A percentile compares a stretch with the other conserved stretches of the same genome.
These are phyloP conservation scores for Stigmatopora nigra DNA, from an alignment of 2,113 vertebrate species.

Conservation along the genomic window DNA sequence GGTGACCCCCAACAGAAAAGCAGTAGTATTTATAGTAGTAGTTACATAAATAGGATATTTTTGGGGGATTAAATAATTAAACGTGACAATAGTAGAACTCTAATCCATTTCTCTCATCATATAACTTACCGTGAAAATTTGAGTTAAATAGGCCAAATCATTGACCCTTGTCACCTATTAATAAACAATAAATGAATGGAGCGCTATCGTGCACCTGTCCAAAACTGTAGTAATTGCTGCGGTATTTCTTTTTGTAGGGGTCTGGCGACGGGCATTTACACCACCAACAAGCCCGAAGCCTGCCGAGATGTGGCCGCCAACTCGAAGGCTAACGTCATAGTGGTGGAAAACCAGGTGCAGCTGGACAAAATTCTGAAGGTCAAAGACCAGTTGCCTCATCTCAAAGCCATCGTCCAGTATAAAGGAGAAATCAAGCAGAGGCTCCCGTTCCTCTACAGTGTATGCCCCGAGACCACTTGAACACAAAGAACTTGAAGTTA, in stretches of 20 bases:
- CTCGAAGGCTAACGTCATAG: slow-evolving; percentile 68
- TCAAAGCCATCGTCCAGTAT: slow-evolving; percentile 76
- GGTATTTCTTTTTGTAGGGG: slow-evolving; percentile 54
- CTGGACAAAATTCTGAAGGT: slow-evolving; percentile 73
- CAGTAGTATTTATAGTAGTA: too few relatives aligned
- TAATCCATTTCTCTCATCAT: too few relatives aligned
- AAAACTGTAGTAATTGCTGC: neutral
- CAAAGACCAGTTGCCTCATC: slow-evolving; percentile 68
- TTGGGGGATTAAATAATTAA: too few relatives aligned
- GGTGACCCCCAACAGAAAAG: too few relatives aligned
- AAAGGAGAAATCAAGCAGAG: slow-evolving; percentile 69
- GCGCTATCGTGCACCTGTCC: neutral
- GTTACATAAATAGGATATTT: too few relatives aligned
- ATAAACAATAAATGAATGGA: neutral
- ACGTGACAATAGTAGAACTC: too few relatives aligned
- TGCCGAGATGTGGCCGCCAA: slow-evolving; percentile 68
- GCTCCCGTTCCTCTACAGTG: slow-evolving; percentile 63
- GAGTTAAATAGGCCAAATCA: too few relatives aligned
- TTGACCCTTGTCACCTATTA: too few relatives aligned
- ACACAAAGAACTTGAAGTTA: neutral
- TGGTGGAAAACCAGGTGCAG: slow-evolving; percentile 74
- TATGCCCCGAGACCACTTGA: slow-evolving; percentile 34
- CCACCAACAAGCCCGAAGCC: slow-evolving; percentile 70
- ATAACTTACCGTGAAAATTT: too few relatives aligned
- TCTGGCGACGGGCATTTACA: slow-evolving; percentile 70